Base-by-base conservation (phyloP, 2,797 vertebrate genomes). In the Gobionotothen gibberifrons region DNA sequence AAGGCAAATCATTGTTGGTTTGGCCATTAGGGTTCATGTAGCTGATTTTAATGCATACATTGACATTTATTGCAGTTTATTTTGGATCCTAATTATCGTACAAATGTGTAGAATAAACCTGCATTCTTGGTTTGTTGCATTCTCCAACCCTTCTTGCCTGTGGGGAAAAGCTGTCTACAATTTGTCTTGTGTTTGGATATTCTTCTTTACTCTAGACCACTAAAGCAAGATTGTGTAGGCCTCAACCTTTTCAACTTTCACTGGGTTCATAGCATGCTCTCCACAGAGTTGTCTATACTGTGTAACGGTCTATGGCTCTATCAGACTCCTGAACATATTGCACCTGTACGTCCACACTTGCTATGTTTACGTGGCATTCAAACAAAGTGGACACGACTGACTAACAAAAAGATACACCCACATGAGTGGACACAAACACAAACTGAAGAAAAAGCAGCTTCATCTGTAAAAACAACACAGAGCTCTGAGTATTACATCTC, bases 351-450 rank as follows among this genome's bases (percentile, higher is more conserved):
- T 53, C 39, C 68, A 63, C 70, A 52, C 40, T n/a, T 46, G 22
- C 7, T 14, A 43, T 67, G 60, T 79, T 78, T 63, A 49, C 8
- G 26, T 7, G 0, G 6, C 19, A 21, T 48, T 47, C 69, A 76
- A 72, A 79, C 67, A 49, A 1, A 48, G 19, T 39, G n/a, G 3
- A 62, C 8, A 4, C 0, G 12, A 39, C 47, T 32, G 1, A 19
- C 17, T 57, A 11, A 56, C 16, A 72, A 21, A 66, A 13, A 16
- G 44, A 70, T 13, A 56, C 55, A 60, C 40, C 22, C 16, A 22
- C 26, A 19, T 5, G 3, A 57, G 14, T 12, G 0, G 5, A 71
- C 13, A 29, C 52, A 60, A 51, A 70, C 46, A 26, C 22, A 69
- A 3, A 53, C 71, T 26, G 14, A 36, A 19, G 1, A 43, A 26